These are phyloP conservation scores for Prietella phreatophila DNA, from an alignment of 2,113 vertebrate genomes.

Conservation along the genomic window DNA sequence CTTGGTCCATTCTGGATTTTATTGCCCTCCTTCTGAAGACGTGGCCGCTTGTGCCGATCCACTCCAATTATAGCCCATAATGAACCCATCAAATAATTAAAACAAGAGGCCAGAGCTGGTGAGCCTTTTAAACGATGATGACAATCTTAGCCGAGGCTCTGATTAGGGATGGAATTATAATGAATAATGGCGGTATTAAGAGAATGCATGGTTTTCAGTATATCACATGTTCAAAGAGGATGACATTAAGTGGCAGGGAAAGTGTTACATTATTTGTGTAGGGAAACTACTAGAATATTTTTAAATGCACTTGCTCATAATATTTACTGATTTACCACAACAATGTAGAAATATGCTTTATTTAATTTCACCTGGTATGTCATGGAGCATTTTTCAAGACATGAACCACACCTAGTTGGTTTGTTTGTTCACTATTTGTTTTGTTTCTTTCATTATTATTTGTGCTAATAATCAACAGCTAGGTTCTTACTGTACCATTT, in stretches of 20 bases:
- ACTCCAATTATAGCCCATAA: conserved; percentile 74
- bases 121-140: conserved; percentile 16
- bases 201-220: neutral
- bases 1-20: conserved; percentile 42
- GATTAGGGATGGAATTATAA: conserved; percentile 19
- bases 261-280: neutral
- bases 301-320: neutral
- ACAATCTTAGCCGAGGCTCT: conserved; percentile 22
- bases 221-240: neutral
- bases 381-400: neutral
- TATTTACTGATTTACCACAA: neutral
- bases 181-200: neutral
- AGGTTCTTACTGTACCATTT: neutral
- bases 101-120: conserved; percentile 63
- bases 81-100: conserved; percentile 78
- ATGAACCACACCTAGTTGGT: neutral
- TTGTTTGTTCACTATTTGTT: neutral
- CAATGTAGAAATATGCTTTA: neutral
- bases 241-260: too few relatives aligned
- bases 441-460: neutral
- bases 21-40: conserved; percentile 49
- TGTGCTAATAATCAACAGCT: neutral
- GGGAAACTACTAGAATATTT: neutral
- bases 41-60: conserved; percentile 57
- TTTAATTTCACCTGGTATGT: neutral